Evolutionary conservation across 2,113 vertebrate species (phyloP).

Genomic region (Elephantulus edwardii): DNA sequence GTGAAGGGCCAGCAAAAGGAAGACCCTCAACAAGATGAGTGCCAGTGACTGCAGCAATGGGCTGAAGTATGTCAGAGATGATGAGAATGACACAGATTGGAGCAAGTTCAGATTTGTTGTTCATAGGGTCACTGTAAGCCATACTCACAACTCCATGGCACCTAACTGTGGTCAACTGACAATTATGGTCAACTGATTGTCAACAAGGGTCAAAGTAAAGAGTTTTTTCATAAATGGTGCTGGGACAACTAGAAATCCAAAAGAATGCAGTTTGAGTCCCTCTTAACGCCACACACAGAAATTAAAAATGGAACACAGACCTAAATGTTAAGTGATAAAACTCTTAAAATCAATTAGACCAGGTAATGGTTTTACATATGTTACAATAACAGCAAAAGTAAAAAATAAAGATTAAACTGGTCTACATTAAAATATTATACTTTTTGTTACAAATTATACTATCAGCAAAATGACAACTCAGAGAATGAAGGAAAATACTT

Average conservation of each 20-base stretch:
- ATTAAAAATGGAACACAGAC: not conserved
- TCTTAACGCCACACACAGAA: not conserved
- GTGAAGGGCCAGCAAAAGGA: too few relatives aligned
- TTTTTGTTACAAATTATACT: not conserved
- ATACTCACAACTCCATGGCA: too few relatives aligned
- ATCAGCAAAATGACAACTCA: not conserved
- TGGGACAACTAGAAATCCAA: not conserved
- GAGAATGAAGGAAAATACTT: not conserved
- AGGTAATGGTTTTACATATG: slow-evolving; percentile 22
- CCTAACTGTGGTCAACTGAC: too few relatives aligned
- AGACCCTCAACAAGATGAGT: too few relatives aligned
- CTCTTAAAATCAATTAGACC: not conserved
- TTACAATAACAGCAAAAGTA: not conserved
- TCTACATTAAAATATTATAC: not conserved
- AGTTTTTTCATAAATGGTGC: not conserved
- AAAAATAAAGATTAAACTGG: not conserved
- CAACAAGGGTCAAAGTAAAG: not conserved
- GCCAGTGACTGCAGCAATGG: too few relatives aligned
- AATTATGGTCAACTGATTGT: not conserved
- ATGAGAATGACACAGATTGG: too few relatives aligned
- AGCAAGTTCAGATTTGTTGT: too few relatives aligned
- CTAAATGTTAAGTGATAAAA: not conserved
- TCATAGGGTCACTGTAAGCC: too few relatives aligned
- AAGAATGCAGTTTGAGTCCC: not conserved
- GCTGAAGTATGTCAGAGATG: too few relatives aligned